Evolutionary conservation across 2,113 vertebrate species (phyloP).

Genomic region (Jaculus jaculus): DNA sequence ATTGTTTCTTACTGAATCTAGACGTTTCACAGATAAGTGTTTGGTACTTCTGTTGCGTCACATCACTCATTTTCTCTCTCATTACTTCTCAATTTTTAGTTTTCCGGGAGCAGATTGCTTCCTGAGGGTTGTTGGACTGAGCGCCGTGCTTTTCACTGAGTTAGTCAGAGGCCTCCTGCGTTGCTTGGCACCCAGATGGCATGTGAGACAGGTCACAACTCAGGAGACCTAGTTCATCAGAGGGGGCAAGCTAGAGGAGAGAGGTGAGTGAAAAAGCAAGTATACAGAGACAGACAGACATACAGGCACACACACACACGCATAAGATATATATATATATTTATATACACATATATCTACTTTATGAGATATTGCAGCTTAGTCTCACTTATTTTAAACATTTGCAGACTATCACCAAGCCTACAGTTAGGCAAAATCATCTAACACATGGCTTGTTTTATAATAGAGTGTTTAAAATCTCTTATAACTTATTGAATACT

Average conservation of each 20-base stretch:
- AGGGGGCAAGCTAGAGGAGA: not conserved
- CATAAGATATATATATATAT: not conserved
- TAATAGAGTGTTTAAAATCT: not conserved
- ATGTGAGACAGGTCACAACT: not conserved
- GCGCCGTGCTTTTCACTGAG: not conserved
- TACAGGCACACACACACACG: not conserved
- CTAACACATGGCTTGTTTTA: not conserved
- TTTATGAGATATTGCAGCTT: not conserved
- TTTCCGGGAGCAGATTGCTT: not conserved
- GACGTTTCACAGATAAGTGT: not conserved
- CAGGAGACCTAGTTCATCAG: not conserved
- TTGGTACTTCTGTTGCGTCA: not conserved
- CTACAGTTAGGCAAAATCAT: not conserved
- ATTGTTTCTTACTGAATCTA: not conserved
- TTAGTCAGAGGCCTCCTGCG: not conserved
- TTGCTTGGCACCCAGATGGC: not conserved
- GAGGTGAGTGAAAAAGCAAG: not conserved
- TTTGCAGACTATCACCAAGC: not conserved
- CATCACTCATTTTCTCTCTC: not conserved
- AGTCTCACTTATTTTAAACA: not conserved
- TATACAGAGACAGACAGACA: not conserved
- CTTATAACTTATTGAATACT: not conserved
- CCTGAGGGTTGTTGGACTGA: not conserved
- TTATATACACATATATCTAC: not conserved
- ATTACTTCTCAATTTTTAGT: not conserved